Base-by-base conservation (phyloP, 2,113 vertebrate species). In the Siphamia tubifer region DNA sequence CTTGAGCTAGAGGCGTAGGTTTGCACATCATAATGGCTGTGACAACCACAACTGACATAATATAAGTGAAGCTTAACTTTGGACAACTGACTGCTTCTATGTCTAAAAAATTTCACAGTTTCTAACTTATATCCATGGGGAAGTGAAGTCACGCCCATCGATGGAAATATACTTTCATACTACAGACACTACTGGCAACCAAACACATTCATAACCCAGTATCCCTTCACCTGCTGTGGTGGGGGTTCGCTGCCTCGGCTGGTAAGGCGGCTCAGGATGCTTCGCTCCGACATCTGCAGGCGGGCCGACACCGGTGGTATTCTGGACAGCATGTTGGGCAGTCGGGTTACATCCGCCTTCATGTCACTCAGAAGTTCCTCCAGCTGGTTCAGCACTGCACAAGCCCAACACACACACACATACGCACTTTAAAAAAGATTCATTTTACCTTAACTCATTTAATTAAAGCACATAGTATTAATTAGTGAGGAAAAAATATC, bases 301-400 rank as follows among this genome's bases (percentile, higher is more conserved):
- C 97, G 95, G 6, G 96, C 95, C 0, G 98, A 97, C 81, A 99
- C 98, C 0, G 98, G 98, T 0, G 97, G 98, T 78, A 99, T 97
- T 57, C 97, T 92, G 47, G 96, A 97, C 71, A 99, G 83, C 96
- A 98, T 98, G 91, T 97, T 98, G 55, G 97, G 97, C 87, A 99
- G 84, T 54, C 97, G 94, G 0, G 97, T 99, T 71, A 99, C 97
- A 0, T 99, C 97, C 0, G 97, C 97, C 76, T 99, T 99, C 97
- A 99, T 99, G 89, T 99, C 97, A 0, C 97, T 98, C 89, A 99
- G 90, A 78, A 99, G 93, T 80, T 99, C 97, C 90, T 99, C 97
- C 32, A 99, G 91, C 91, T 99, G 97, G 92, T 99, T 99, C 84
- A 99, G 81, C 68, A 99, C 97, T 99, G 90, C 0, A 15, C 24